Conservation (phyloP, 2,888 invertebrate species). For the Eilema griseolum region DNA sequence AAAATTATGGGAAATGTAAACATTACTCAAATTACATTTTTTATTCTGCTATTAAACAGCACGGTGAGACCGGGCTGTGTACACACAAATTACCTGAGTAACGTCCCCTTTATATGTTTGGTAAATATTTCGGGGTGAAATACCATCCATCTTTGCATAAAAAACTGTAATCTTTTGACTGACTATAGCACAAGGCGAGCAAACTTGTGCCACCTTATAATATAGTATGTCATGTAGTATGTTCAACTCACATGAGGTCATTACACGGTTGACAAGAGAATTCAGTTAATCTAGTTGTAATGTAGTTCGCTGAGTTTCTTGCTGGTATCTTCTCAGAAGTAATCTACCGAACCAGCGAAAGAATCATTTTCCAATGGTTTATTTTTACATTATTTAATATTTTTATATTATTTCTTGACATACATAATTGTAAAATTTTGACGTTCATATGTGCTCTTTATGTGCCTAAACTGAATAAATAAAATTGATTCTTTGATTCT, state of each 20-base stretch:
- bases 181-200: background rate
- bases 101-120: conserved; percentile 47
- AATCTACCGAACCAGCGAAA: no score
- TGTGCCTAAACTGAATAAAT: no score
- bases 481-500: no score
- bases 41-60: conserved; percentile 66
- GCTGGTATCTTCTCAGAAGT: no score
- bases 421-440: no score
- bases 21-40: conserved; percentile 79
- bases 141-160: background rate
- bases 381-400: no score
- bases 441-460: no score
- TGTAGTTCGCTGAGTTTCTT: no score
- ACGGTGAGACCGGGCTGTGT: conserved; percentile 60
- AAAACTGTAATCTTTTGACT: background rate
- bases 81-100: conserved; percentile 33
- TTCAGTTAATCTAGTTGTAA: no score
- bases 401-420: no score
- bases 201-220: background rate
- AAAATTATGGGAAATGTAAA: conserved; percentile 85
- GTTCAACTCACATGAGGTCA: background rate
- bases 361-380: no score
- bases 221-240: background rate
- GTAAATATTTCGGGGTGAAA: conserved; percentile 15
- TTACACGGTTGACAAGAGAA: background rate